Conservation (phyloP, 2,888 invertebrate genomes). For the Elmis aenea region DNA sequence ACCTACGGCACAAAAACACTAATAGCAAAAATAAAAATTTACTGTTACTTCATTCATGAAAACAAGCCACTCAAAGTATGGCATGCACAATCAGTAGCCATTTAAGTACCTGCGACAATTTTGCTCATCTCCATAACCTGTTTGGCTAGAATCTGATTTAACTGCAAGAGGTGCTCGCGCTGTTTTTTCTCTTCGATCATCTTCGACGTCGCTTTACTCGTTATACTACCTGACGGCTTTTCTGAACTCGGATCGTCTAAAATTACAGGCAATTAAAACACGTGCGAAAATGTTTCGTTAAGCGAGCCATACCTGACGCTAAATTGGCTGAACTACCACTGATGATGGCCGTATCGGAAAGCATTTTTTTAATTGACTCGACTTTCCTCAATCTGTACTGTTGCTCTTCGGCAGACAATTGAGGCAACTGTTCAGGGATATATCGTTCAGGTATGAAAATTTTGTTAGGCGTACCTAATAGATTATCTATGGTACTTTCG, state of each 20-base stretch:
- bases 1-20: slow-evolving; percentile 40
- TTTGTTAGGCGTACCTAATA: slow-evolving; percentile 83
- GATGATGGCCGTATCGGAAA: slow-evolving; percentile 64
- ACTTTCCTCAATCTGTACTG: slow-evolving; percentile 80
- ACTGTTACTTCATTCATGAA: slow-evolving; percentile 23
- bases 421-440: slow-evolving; percentile 85
- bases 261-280: slow-evolving; percentile 9
- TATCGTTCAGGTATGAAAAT: slow-evolving; percentile 89
- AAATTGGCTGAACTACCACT: slow-evolving; percentile 40
- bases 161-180: slow-evolving; percentile 80
- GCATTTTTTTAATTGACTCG: slow-evolving; percentile 86
- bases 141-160: slow-evolving; percentile 88
- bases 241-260: slow-evolving; percentile 32
- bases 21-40: slow-evolving; percentile 25
- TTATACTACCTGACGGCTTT: slow-evolving; percentile 38
- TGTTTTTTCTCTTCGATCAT: slow-evolving; percentile 78
- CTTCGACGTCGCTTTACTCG: slow-evolving; percentile 39
- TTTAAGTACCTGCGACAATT: slow-evolving; percentile 80
- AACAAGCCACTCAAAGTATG: slow-evolving; percentile 10
- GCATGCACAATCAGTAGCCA: slow-evolving; percentile 14
- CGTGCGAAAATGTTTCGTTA: too few relatives aligned
- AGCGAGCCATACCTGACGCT: slow-evolving; percentile 26
- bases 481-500: slow-evolving; percentile 78
- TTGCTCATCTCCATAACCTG: slow-evolving; percentile 94
- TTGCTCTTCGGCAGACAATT: slow-evolving; percentile 79